Evolutionary conservation across 53 echinoderm and acorn worm species (phyloP), one percentile per base, ranked within the genome.

Genomic region (Paelopatides confundens): DNA sequence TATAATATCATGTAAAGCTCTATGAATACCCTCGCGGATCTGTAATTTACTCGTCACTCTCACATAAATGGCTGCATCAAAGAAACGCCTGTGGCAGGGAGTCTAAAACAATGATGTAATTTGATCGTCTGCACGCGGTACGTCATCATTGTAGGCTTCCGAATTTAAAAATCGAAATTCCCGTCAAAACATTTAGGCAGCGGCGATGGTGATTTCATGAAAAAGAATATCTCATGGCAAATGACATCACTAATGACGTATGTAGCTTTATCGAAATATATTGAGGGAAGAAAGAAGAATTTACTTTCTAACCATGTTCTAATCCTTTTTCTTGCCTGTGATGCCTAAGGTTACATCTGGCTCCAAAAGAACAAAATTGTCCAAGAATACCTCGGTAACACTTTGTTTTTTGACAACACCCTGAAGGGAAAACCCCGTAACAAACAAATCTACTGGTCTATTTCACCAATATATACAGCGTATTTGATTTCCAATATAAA

Each of bases 221-320:
- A 74, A 74, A 13, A 39, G 74, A 74, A 74, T 74, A 74, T 74
- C 74, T 74, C 28, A 23, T 74, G 74, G 74, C 74, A 24, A 74
- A 74, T 74, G 74, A 74, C 74, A 74, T 74, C 74, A 74, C 74
- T 24, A 29, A 46, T 74, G 74, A 74, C 74, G 74, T 74, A 74
- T 13, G 74, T 40, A 74, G 46, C 43, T 8, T 43, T 39, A 26
- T 39, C 39, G 13, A 39, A 74, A 74, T 39, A 58, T 21, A 58
- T 18, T 39, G 35, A 37, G n/a, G 37, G 47, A 6, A 39, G 46
- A 46, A 21, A n/a, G n/a, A 46, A 36, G 74, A 74, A 74, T 74
- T 74, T 39, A 74, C 39, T 74, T 74, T 74, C 74, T 74, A 39
- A 74, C 14, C 39, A n/a, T 46, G 46, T 28, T 39, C 74, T 74